These are phyloP conservation scores for Bungarus multicinctus DNA, from an alignment of 2,113 vertebrate species.

Conservation along the genomic window DNA sequence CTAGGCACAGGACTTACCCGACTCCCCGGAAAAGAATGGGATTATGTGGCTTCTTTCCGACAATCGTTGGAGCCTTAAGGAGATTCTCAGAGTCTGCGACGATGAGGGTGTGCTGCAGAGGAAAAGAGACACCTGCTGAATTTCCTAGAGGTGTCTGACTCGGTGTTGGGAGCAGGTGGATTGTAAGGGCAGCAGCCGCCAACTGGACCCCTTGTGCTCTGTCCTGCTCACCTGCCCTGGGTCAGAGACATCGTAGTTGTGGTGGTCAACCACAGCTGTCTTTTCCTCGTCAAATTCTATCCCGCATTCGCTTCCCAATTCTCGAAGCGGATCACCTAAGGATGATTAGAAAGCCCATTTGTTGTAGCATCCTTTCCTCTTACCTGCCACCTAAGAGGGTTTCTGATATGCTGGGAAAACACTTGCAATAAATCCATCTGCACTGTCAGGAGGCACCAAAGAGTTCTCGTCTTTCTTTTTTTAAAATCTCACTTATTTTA, in stretches of 20 bases:
- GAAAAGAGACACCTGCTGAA: fast-evolving
- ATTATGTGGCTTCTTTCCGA: constrained; percentile 81
- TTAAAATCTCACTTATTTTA: neutral
- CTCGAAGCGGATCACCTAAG: constrained; percentile 91
- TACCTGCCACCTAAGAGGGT: neutral
- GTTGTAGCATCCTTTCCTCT: neutral
- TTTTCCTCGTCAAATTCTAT: constrained; percentile 98
- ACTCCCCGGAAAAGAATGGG: constrained; percentile 95
- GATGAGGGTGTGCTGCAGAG: constrained; percentile 85
- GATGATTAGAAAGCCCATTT: neutral
- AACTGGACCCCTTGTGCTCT: neutral
- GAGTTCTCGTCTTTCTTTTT: neutral
- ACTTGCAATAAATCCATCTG: neutral
- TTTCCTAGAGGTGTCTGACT: too few relatives aligned
- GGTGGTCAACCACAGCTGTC: constrained; percentile 94
- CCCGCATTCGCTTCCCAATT: constrained; percentile 95
- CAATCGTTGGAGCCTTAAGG: constrained; percentile 94
- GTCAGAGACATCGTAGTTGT: constrained; percentile 92
- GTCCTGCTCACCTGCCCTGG: constrained; percentile 81
- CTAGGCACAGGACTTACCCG: constrained; percentile 75
- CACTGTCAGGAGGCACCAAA: neutral
- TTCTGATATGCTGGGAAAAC: neutral
- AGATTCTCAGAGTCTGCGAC: constrained; percentile 90
- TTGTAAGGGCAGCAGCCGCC: neutral
- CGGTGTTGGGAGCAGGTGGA: neutral